Percentiles rank a stretch among this genome's conserved stretches.
These are phyloP conservation scores for Callitettix versicolor DNA, from an alignment of 1,140 invertebrate species.

Conservation along the genomic window DNA sequence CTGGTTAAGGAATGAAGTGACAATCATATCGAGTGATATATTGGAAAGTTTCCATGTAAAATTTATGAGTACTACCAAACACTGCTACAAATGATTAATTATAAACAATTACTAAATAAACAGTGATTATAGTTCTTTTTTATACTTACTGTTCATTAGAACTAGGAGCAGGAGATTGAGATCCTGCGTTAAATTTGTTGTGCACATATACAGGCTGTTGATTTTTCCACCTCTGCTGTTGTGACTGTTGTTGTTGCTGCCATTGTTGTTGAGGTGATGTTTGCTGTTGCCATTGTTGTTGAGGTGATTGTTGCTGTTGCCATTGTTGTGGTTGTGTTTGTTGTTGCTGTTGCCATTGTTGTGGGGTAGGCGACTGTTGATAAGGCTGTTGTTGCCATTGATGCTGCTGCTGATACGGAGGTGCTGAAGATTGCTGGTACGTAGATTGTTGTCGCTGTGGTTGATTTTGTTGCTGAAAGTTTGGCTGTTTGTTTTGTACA, in stretches of 20 bases:
- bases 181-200: constrained; percentile 21
- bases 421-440: neutral
- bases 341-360: constrained; percentile 4
- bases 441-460: constrained; percentile 23
- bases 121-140: neutral
- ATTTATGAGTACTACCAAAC: no score
- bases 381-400: constrained; percentile 11
- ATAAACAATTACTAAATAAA: neutral
- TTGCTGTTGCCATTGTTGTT: constrained; percentile 24
- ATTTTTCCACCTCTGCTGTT: constrained; percentile 27
- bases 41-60: no score
- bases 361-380: constrained; percentile 11
- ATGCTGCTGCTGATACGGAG: constrained; percentile 13
- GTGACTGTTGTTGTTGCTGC: constrained; percentile 21
- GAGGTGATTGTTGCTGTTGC: constrained; percentile 20
- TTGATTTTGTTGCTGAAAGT: constrained; percentile 18
- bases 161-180: constrained; percentile 15
- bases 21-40: no score
- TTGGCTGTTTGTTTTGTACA: neutral
- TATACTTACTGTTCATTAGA: constrained; percentile 16
- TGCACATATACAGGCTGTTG: constrained; percentile 22
- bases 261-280: constrained; percentile 19
- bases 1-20: no score
- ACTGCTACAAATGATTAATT: no score
- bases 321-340: neutral